Evolutionary conservation across 2,797 vertebrate species (phyloP).

Genomic region (Myiotriccus ornatus): DNA sequence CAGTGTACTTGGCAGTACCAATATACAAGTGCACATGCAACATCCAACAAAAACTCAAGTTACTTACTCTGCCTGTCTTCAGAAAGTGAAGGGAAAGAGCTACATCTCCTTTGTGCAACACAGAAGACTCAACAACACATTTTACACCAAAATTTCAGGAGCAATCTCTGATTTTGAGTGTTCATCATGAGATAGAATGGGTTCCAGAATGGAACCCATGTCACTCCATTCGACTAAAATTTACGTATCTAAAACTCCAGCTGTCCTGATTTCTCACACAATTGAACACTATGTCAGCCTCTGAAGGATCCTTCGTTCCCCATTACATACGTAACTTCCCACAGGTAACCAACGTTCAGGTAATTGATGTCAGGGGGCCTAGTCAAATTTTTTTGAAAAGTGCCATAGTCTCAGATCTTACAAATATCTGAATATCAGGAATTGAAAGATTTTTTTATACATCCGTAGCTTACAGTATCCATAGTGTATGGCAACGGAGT

Average conservation of each 20-base stretch:
- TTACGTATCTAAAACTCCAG: neutral
- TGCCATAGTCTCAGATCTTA: neutral
- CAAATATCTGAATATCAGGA: neutral
- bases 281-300: neutral
- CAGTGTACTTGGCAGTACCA: fast-evolving
- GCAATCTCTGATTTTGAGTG: neutral
- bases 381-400: neutral
- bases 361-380: neutral
- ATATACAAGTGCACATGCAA: neutral
- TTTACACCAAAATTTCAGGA: neutral
- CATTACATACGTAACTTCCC: fast-evolving
- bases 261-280: neutral
- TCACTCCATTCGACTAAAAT: neutral
- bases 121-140: neutral
- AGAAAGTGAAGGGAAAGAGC: neutral
- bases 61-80: neutral
- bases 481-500: neutral
- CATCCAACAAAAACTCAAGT: neutral
- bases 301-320: neutral
- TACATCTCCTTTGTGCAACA: neutral
- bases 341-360: fast-evolving
- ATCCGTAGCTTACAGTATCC: neutral
- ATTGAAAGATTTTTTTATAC: neutral
- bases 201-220: neutral
- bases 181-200: neutral